These are phyloP conservation scores for Siphlonurus alternatus DNA, from an alignment of 2,888 invertebrate genomes.

Conservation along the genomic window DNA sequence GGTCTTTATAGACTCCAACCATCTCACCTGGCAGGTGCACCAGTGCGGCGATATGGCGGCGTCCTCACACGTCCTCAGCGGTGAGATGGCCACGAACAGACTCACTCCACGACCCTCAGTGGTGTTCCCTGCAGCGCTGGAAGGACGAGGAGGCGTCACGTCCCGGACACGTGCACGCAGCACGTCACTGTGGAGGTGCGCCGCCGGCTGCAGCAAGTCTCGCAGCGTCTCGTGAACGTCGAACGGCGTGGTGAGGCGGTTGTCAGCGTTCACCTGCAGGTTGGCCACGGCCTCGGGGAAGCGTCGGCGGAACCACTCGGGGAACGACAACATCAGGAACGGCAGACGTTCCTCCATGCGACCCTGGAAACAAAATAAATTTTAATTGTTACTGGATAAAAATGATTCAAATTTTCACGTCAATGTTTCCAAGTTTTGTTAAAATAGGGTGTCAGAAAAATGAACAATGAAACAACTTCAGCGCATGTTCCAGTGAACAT, in stretches of 20 bases:
- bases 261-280: neutral
- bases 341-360: neutral
- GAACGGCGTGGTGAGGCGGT: neutral
- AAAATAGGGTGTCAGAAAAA: too few relatives aligned
- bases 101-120: neutral
- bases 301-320: neutral
- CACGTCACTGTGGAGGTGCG: neutral
- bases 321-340: neutral
- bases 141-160: neutral
- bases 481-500: too few relatives aligned
- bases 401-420: too few relatives aligned
- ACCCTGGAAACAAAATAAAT: neutral
- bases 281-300: neutral
- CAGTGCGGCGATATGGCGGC: neutral
- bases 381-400: too few relatives aligned
- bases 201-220: neutral
- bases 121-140: too few relatives aligned
- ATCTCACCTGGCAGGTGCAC: neutral
- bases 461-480: too few relatives aligned
- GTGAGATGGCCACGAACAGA: neutral
- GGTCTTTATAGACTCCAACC: too few relatives aligned
- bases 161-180: neutral
- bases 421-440: too few relatives aligned
- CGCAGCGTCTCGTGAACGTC: neutral
- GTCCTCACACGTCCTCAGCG: neutral